phyloP scores from a whole-genome alignment of 2,888 invertebrate species.

The Operophtera brumata region DNA sequence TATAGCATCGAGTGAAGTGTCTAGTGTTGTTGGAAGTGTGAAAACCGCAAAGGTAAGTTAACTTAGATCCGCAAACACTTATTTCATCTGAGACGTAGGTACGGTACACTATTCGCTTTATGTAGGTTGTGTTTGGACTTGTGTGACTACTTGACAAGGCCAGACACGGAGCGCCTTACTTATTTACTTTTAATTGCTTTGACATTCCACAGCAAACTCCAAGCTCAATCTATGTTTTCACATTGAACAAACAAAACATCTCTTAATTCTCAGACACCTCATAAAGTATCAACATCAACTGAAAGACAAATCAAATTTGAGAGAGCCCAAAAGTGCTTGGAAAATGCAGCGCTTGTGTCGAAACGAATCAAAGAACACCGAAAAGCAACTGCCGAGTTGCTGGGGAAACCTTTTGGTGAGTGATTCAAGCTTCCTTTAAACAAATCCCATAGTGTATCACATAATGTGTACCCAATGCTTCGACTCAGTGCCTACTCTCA shows the following conservation, averaged over 20 bases:
- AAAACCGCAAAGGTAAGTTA: conserved; percentile 61
- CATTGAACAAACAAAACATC: background rate
- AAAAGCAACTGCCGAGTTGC: conserved; percentile 73
- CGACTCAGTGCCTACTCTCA: no score
- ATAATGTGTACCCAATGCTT: background rate
- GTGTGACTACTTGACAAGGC: conserved; percentile 31
- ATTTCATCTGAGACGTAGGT: background rate
- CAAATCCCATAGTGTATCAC: background rate
- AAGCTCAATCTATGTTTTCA: background rate
- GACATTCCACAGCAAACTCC: conserved; percentile 1
- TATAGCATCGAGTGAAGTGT: conserved; percentile 63
- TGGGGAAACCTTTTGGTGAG: conserved; percentile 72
- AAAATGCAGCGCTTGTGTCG: conserved; percentile 76
- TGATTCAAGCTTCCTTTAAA: background rate
- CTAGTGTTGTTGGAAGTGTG: conserved; percentile 62
- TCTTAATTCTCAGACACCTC: conserved; percentile 45
- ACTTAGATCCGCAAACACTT: background rate
- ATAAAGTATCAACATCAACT: conserved; percentile 56
- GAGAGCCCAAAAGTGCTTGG: conserved; percentile 72
- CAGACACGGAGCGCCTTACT: conserved; percentile 21
- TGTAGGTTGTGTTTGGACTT: conserved; percentile 7
- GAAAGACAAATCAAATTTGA: conserved; percentile 74
- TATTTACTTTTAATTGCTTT: conserved; percentile 22
- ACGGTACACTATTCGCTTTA: background rate
- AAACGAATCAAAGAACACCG: conserved; percentile 74